phyloP scores from a whole-genome alignment of 1,140 invertebrate genomes.

The Oedothorax gibbosus region DNA sequence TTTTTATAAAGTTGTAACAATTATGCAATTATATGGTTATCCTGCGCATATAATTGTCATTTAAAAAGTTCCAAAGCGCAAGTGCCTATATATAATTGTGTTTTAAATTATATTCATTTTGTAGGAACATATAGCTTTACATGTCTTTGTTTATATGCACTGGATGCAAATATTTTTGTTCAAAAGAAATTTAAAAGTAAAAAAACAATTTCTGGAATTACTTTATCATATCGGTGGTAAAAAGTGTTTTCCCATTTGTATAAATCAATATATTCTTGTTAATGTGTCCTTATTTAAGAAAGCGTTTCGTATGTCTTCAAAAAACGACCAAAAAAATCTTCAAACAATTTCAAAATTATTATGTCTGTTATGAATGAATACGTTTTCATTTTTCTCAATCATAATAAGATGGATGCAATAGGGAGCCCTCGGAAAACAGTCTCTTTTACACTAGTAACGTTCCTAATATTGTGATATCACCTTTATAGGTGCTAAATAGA shows the following conservation, averaged over 20 bases:
- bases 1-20: constrained; percentile 34
- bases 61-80: constrained; percentile 27
- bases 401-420: not conserved
- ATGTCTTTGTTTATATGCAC: constrained; percentile 22
- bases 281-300: no score
- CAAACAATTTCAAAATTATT: no score
- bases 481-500: constrained; percentile 44
- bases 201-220: no score
- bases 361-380: no score
- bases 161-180: constrained; percentile 4
- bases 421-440: constrained; percentile 10
- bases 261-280: no score
- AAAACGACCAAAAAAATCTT: no score
- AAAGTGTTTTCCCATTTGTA: no score
- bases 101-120: constrained; percentile 17
- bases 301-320: no score
- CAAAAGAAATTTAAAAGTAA: no score
- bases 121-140: constrained; percentile 15
- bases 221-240: no score
- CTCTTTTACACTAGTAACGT: constrained; percentile 53
- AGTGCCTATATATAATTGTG: constrained; percentile 41
- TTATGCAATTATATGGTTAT: constrained; percentile 20
- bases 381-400: no score
- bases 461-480: constrained; percentile 60
- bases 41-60: not conserved